Evolutionary conservation across 2,113 vertebrate genomes (phyloP).

Genomic region (Hypocryptadius cinnamomeus): DNA sequence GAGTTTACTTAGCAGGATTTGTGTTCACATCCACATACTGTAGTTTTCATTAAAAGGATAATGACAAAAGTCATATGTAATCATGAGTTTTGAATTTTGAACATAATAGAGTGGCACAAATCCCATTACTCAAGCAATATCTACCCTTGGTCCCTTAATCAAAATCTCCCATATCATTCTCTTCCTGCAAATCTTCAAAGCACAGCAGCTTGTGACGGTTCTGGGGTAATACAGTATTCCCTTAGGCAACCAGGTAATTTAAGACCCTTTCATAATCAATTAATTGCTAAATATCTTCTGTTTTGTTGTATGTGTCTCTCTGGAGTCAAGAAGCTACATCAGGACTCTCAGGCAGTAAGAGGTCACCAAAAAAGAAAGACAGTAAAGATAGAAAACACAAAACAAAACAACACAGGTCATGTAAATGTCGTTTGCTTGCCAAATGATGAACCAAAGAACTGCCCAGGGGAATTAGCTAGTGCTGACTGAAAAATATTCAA

Average conservation of each 20-base stretch:
- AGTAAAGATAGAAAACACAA: background rate
- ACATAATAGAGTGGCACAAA: conserved; percentile 39
- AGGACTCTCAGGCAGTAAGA: background rate
- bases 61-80: conserved; percentile 48
- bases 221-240: background rate
- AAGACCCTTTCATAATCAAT: conserved; percentile 6
- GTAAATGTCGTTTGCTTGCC: background rate
- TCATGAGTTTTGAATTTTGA: conserved; percentile 28
- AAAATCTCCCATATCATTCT: conserved; percentile 29
- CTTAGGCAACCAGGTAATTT: background rate
- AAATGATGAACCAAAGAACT: background rate
- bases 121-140: conserved; percentile 37
- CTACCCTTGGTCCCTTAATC: conserved; percentile 34
- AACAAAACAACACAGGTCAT: background rate
- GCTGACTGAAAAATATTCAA: background rate
- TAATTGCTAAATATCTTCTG: background rate
- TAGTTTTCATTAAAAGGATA: conserved; percentile 52
- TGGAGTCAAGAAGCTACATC: background rate
- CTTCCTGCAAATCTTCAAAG: conserved; percentile 46
- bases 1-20: conserved; percentile 50
- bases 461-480: background rate
- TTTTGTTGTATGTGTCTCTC: background rate
- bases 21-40: conserved; percentile 14
- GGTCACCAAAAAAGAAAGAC: background rate
- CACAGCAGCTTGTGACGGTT: background rate